phyloP scores from a whole-genome alignment of 2,113 vertebrate genomes.

The Symphodus melops region DNA sequence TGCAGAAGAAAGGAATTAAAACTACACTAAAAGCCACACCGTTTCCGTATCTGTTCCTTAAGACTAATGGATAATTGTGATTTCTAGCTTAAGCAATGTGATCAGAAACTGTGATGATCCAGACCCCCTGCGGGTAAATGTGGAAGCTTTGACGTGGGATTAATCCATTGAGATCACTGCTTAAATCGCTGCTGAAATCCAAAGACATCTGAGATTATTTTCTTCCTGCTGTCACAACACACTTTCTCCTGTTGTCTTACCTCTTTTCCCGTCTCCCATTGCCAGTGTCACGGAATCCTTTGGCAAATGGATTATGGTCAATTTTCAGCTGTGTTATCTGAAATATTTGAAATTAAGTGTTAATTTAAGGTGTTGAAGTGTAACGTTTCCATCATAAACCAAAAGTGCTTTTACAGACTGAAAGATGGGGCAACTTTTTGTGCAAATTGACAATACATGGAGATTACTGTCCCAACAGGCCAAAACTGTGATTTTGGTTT shows the following conservation, averaged over 20 bases:
- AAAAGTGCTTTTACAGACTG: neutral
- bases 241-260: conserved; percentile 77
- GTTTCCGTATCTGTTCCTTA: too few relatives aligned
- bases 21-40: neutral
- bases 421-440: neutral
- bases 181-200: too few relatives aligned
- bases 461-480: neutral
- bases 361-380: neutral
- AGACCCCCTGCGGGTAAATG: conserved; percentile 44
- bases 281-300: conserved; percentile 98
- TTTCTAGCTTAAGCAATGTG: conserved; percentile 3
- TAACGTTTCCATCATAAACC: too few relatives aligned
- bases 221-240: neutral
- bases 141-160: conserved; percentile 21
- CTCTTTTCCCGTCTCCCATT: conserved; percentile 98
- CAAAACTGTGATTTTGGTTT: neutral
- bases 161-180: conserved; percentile 46
- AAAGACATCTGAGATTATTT: conserved; percentile 10
- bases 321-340: conserved; percentile 99
- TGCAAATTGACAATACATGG: neutral
- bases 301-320: conserved; percentile 98
- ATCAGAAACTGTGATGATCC: conserved; percentile 27
- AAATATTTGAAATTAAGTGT: conserved; percentile 34
- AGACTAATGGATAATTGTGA: neutral
- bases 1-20: neutral